A percentile compares a stretch with the other conserved stretches of the same genome.
phyloP scores from a whole-genome alignment of 2,113 vertebrate genomes.

The Hepsetus odoe region DNA sequence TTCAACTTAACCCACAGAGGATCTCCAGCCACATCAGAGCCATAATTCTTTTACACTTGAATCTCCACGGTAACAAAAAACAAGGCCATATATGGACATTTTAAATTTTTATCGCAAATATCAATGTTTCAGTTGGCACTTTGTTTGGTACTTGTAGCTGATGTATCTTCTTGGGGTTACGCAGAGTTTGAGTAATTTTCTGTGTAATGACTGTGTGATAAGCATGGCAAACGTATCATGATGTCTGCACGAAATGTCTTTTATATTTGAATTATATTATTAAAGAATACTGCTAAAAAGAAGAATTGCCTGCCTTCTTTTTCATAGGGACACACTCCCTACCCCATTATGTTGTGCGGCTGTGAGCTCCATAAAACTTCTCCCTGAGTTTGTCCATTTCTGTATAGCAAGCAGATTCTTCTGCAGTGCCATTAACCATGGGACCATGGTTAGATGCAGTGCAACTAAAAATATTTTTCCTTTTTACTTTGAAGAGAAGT shows the following conservation, averaged over 20 bases:
- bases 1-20: too few species aligned
- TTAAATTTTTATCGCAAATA: too few species aligned
- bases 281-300: constrained; percentile 14
- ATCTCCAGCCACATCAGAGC: too few species aligned
- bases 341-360: constrained; percentile 11
- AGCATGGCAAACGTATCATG: background rate
- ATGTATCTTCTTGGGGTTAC: too few species aligned
- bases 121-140: too few species aligned
- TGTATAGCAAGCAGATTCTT: constrained; percentile 50
- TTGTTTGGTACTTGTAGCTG: too few species aligned
- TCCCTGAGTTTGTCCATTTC: constrained; percentile 46
- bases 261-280: background rate
- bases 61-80: too few species aligned
- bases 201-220: background rate
- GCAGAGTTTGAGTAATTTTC: too few species aligned
- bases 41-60: too few species aligned
- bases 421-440: constrained; percentile 50
- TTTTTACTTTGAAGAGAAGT: constrained; percentile 67
- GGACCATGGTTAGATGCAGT: constrained; percentile 44
- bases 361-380: constrained; percentile 25
- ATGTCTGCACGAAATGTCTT: background rate
- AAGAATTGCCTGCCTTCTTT: constrained; percentile 34
- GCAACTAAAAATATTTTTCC: background rate
- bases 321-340: constrained; percentile 25
- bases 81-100: too few species aligned